Evolutionary conservation across 2,888 invertebrate genomes (phyloP), one percentile per base, ranked within the genome.

Genomic region (Pegoplata infirma): DNA sequence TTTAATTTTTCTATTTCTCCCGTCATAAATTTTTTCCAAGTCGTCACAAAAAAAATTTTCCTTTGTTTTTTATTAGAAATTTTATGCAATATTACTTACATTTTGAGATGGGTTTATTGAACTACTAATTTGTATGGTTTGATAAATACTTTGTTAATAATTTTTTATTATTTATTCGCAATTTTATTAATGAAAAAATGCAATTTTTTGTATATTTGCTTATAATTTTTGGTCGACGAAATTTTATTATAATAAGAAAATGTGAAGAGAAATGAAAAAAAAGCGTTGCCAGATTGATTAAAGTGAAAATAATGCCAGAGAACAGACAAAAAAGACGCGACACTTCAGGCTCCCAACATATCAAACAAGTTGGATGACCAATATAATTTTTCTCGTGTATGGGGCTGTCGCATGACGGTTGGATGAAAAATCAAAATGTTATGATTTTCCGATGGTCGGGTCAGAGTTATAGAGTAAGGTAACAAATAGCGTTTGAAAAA

Each of bases 181-280:
- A 68, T 47, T 21, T 63, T 49, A 16, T 49, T 17, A 56, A 47
- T 49, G 21, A 56, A 66, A 61, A 59, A 72, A 61, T 67, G 23
- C 40, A 72, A 68, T 69, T 69, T 66, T 56, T 55, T 68, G 32
- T 73, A 53, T n/a, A n/a, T 64, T 73, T 47, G 64, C 73, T 64
- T 68, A 78, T 78, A 72, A 64, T 64, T 73, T 77, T 67, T 63
- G 63, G 66, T 76, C 56, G 63, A 63, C 67, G 61, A 77, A 76
- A 71, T 14, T 47, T 56, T 69, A 40, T 76, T 49, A 58, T 3
- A 5, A 40, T 61, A 63, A 67, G 59, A 74, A 67, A 59, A 36
- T 21, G 17, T 55, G 46, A 53, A 58, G 19, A 32, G 46, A 68
- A 25, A 32, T 5, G 46, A 47, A 44, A 3, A 23, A 14, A 44